Evolutionary conservation across 2,797 vertebrate genomes (phyloP).

Genomic region (Myiotriccus ornatus): DNA sequence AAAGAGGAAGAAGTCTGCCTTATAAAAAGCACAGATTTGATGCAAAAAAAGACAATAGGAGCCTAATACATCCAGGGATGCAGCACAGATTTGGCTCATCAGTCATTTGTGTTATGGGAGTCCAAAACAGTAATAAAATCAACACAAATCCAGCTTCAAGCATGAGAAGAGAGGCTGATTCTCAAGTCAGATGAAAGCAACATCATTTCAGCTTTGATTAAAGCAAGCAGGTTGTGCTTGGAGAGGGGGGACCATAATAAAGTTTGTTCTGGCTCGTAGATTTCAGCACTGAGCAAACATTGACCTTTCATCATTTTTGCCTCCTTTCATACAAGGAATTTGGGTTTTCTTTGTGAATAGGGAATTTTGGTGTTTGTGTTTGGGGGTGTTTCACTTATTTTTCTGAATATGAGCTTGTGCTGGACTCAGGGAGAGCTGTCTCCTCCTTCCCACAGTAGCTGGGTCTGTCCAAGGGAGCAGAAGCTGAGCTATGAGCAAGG

Average conservation of each 20-base stretch:
- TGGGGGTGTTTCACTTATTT: background rate
- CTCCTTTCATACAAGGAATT: background rate
- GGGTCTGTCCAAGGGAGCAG: background rate
- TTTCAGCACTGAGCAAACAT: background rate
- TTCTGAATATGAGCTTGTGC: background rate
- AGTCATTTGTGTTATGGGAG: constrained; percentile 48
- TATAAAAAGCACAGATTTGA: background rate
- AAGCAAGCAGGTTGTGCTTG: background rate
- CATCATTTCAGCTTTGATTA: constrained; percentile 39
- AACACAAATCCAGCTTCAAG: constrained; percentile 46
- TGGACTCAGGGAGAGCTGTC: fast-evolving
- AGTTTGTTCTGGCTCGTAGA: background rate
- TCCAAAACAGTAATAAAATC: constrained; percentile 57
- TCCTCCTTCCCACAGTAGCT: background rate
- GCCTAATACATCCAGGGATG: background rate
- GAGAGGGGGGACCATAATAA: background rate
- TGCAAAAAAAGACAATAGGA: constrained; percentile 23
- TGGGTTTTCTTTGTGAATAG: background rate
- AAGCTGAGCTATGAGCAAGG: fast-evolving
- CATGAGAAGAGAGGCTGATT: background rate
- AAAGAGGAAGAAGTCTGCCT: background rate
- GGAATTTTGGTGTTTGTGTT: background rate
- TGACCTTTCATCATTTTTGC: background rate
- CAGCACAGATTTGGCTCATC: constrained; percentile 41
- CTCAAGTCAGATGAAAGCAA: constrained; percentile 31